Base-by-base conservation (phyloP, 2,797 vertebrate species). In the Chloroceryle inda region DNA sequence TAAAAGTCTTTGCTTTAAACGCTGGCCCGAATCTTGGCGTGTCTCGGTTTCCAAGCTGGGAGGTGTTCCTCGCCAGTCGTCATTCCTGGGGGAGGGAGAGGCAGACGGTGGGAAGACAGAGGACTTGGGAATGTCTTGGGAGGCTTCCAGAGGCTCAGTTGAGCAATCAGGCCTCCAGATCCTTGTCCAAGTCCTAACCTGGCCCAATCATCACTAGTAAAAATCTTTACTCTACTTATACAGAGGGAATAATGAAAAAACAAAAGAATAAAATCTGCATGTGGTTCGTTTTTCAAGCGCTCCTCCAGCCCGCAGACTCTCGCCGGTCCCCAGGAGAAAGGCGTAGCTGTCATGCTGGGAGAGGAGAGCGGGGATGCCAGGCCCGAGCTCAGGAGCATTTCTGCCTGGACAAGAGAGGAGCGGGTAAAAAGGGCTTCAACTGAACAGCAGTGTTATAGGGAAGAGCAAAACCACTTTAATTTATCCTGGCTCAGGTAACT, bases 61-160 rank as follows among this genome's bases (percentile, higher is more conserved):
- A 94, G 85, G 82, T 52, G 85, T 74, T 94, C 85, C 89, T 76
- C 0, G 5, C 82, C 89, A 66, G 58, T 76, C 26, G 1, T 94
- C 91, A 76, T 94, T 95, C 94, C 88, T 80, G 74, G 85, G 67
- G 79, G 85, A 93, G 86, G 94, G 92, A 94, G 89, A 92, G 76
- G 95, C 95, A 84, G 95, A 92, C 74, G 26, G 82, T 96, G 91
- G 91, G 94, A 96, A 97, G 92, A 90, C 87, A 21, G 87, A 94
- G 66, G 16, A 27, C 83, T 90, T 1, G 55, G 71, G 94, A 96
- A 92, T 88, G 89, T 86, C 89, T 94, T 97, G 91, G 95, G 85
- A 92, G 33, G 66, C 67, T 94, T 96, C 94, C 96, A 96, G 19
- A 29, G 69, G 44, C 85, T 94, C 0, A 3, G 37, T 94, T 96